These are phyloP conservation scores for Poeciliopsis turneri DNA, from an alignment of 2,797 vertebrate species.

Conservation along the genomic window DNA sequence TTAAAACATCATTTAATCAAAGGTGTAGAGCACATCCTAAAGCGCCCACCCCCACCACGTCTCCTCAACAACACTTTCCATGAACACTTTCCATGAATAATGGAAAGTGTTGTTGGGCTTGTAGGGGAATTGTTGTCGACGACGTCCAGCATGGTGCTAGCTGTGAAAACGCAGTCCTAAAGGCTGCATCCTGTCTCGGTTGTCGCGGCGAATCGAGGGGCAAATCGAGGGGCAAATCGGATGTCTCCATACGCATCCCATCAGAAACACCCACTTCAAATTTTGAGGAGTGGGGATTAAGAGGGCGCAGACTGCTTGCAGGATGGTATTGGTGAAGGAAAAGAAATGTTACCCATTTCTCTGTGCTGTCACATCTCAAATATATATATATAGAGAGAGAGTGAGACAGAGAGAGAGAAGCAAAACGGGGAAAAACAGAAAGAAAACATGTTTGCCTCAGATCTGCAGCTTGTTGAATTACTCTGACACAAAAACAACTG, in stretches of 20 bases:
- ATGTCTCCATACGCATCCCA: slow-evolving; percentile 64
- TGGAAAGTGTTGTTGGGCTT: slow-evolving; percentile 61
- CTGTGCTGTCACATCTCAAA: slow-evolving; percentile 28
- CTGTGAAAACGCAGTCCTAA: slow-evolving; percentile 51
- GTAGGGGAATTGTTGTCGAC: slow-evolving; percentile 50
- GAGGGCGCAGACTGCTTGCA: background rate
- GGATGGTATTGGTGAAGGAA: slow-evolving; percentile 34
- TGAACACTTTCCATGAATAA: slow-evolving; percentile 70
- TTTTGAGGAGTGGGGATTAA: slow-evolving; percentile 10
- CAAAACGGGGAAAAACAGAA: background rate
- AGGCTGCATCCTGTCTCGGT: slow-evolving; percentile 38
- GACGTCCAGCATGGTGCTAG: slow-evolving; percentile 27
- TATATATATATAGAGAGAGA: background rate
- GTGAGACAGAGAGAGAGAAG: background rate
- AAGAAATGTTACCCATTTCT: slow-evolving; percentile 38
- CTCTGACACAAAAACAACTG: slow-evolving; percentile 42
- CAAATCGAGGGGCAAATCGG: slow-evolving; percentile 44
- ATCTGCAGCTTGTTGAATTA: slow-evolving; percentile 46
- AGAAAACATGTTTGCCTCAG: slow-evolving; percentile 37
- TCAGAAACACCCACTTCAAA: slow-evolving; percentile 62
- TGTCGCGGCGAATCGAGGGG: slow-evolving; percentile 41
- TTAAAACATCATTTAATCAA: slow-evolving; percentile 48
- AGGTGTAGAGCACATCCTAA: slow-evolving; percentile 15
- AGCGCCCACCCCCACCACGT: slow-evolving; percentile 40
- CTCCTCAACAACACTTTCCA: slow-evolving; percentile 10